Conservation (phyloP, 2,888 invertebrate genomes). For the Thyatira batis region DNA sequence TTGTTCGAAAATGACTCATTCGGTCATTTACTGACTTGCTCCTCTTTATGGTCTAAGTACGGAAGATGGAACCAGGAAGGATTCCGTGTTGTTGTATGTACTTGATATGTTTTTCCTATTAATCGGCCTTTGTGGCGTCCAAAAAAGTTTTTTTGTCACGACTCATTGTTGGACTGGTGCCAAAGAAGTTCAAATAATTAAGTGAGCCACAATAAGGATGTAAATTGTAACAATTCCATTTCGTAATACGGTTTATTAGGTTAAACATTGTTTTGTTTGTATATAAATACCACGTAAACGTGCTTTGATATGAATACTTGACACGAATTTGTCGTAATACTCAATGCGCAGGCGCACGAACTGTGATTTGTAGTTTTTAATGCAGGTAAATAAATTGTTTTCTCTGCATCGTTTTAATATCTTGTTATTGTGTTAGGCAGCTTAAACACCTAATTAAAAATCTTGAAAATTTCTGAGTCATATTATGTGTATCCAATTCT, state of each 20-base stretch:
- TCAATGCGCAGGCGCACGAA: neutral
- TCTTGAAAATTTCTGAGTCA: neutral
- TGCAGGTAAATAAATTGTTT: neutral
- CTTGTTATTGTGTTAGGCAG: too few relatives aligned
- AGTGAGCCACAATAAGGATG: slow-evolving; percentile 32
- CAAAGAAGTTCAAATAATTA: slow-evolving; percentile 44
- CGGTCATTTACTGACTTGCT: slow-evolving; percentile 32
- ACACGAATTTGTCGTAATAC: neutral
- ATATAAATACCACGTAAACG: neutral
- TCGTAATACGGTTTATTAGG: slow-evolving; percentile 34
- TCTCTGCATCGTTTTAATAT: neutral
- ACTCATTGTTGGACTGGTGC: slow-evolving; percentile 46
- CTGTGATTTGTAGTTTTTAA: neutral
- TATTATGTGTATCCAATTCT: too few relatives aligned
- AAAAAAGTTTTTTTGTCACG: slow-evolving; percentile 39
- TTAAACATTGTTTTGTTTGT: slow-evolving; percentile 17
- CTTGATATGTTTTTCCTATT: slow-evolving; percentile 44
- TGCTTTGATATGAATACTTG: neutral
- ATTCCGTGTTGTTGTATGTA: slow-evolving; percentile 44
- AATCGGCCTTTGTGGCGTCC: slow-evolving; percentile 44
- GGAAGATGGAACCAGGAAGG: slow-evolving; percentile 60
- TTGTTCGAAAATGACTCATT: slow-evolving; percentile 58
- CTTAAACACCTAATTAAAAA: too few relatives aligned
- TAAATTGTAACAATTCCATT: slow-evolving; percentile 22
- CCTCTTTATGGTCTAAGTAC: slow-evolving; percentile 31